These are phyloP conservation scores for Cactoblastis cactorum DNA, from an alignment of 2,888 invertebrate species.

Conservation along the genomic window DNA sequence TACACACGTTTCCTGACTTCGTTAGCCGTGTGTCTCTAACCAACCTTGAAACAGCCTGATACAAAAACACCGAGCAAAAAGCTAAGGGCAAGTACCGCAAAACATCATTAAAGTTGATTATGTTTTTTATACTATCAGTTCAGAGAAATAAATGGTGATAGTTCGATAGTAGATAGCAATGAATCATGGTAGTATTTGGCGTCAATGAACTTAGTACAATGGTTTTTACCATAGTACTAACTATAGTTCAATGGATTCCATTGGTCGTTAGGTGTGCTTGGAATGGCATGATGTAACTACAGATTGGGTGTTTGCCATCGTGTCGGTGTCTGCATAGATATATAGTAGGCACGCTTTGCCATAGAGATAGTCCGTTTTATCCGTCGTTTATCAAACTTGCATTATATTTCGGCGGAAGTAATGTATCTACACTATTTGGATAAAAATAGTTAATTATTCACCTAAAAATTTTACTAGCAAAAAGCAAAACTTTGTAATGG, in stretches of 20 bases:
- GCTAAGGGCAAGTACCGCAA: constrained; percentile 48
- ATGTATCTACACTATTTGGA: too few relatives aligned
- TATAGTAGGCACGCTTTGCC: too few relatives aligned
- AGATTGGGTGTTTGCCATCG: constrained; percentile 21
- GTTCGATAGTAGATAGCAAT: constrained; percentile 28
- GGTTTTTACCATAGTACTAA: constrained; percentile 33
- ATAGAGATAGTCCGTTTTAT: too few relatives aligned
- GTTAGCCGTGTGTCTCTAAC: constrained; percentile 30
- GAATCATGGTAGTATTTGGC: constrained; percentile 40
- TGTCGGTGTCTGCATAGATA: too few relatives aligned
- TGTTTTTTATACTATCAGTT: constrained; percentile 41
- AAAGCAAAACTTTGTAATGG: too few relatives aligned
- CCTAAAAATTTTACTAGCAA: too few relatives aligned
- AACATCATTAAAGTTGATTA: constrained; percentile 56
- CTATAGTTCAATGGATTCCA: constrained; percentile 15
- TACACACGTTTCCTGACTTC: neutral
- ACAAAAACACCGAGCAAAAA: constrained; percentile 50
- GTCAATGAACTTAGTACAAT: constrained; percentile 45
- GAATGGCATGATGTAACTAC: constrained; percentile 22
- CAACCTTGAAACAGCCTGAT: constrained; percentile 34
- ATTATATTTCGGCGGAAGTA: too few relatives aligned
- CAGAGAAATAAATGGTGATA: constrained; percentile 40
- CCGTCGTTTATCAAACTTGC: too few relatives aligned
- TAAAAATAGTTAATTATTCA: too few relatives aligned
- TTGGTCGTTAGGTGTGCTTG: constrained; percentile 13